phyloP scores from a whole-genome alignment of 2,113 vertebrate genomes.

The Talpa occidentalis region DNA sequence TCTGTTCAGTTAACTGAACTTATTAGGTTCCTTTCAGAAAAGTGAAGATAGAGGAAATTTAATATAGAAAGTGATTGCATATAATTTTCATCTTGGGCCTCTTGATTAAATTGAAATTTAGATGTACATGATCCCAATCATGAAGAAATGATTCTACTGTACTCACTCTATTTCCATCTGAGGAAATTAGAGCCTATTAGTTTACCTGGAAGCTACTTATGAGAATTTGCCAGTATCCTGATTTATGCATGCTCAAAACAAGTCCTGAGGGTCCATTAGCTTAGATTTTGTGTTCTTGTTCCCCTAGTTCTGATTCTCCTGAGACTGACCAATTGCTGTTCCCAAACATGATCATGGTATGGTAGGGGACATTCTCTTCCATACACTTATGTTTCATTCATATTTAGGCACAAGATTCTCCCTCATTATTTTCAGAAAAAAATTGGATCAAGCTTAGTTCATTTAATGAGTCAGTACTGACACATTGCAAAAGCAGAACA shows the following conservation, averaged over 20 bases:
- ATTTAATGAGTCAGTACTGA: background rate
- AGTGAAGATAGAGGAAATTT: background rate
- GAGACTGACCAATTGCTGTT: background rate
- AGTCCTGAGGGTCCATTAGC: background rate
- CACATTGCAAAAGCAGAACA: background rate
- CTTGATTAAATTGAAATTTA: conserved; percentile 25
- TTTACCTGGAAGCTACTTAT: background rate
- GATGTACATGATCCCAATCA: background rate
- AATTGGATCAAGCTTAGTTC: background rate
- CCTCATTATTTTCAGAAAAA: background rate
- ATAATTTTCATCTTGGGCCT: conserved; percentile 21
- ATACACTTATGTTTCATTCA: background rate
- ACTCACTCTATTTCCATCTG: background rate
- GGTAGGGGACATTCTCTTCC: background rate
- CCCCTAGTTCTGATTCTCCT: background rate
- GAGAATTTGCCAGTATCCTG: background rate
- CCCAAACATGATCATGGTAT: background rate
- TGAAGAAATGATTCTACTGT: background rate
- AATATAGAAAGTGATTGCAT: background rate
- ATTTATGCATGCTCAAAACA: background rate
- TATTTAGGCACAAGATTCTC: background rate
- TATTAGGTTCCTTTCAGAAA: background rate
- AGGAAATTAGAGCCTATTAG: background rate
- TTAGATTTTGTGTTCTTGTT: background rate
- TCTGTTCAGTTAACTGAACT: background rate